A percentile compares a stretch with the other conserved stretches of the same genome.
Evolutionary conservation across 2,797 vertebrate species (phyloP).

Genomic region (Echiichthys vipera): DNA sequence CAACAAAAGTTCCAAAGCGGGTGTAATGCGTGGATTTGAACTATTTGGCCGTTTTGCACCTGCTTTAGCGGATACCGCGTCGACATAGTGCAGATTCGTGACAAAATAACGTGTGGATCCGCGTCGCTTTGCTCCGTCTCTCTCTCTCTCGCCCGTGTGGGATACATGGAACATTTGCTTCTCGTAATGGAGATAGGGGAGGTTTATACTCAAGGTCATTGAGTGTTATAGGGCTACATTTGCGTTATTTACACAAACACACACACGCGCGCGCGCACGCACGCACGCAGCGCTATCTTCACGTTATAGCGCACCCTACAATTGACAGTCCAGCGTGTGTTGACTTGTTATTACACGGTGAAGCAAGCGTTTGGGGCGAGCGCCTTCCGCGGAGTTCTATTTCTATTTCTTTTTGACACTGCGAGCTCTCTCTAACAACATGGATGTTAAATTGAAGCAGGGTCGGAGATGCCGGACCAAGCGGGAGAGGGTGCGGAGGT

Average conservation of each 20-base stretch:
- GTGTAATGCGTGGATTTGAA: conserved; percentile 73
- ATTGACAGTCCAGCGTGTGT: conserved; percentile 56
- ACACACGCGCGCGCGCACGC: background rate
- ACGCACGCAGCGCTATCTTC: conserved; percentile 27
- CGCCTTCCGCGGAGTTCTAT: conserved; percentile 69
- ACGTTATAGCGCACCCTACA: conserved; percentile 64
- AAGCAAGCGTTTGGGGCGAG: conserved; percentile 51
- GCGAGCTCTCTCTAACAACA: conserved; percentile 73
- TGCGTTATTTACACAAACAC: conserved; percentile 67
- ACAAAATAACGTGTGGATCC: conserved; percentile 74
- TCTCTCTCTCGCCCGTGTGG: conserved; percentile 61
- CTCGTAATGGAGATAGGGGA: conserved; percentile 78
- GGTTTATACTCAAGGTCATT: conserved; percentile 87
- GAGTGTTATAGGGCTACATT: conserved; percentile 79
- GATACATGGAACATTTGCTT: conserved; percentile 81
- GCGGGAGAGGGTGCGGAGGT: conserved; percentile 90
- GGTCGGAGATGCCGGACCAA: conserved; percentile 92
- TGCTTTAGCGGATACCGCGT: conserved; percentile 77
- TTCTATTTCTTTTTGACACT: conserved; percentile 53
- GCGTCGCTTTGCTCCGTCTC: conserved; percentile 61
- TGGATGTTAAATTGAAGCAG: conserved; percentile 93
- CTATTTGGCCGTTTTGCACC: conserved; percentile 81
- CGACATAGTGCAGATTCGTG: conserved; percentile 74
- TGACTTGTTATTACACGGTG: conserved; percentile 68
- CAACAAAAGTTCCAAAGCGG: conserved; percentile 88